These are phyloP conservation scores for human DNA, from an alignment of 2,113 vertebrate genomes.

Conservation along the genomic window GRCh38 chr20:37992501-37993000, in stretches of 20 bases:
- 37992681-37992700: background rate
- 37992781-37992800: background rate
- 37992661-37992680: background rate
- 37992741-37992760: background rate
- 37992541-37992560: too few species aligned
- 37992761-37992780: conserved; percentile 49
- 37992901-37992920: conserved; percentile 40
- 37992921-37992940: background rate
- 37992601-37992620: background rate
- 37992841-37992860: conserved; percentile 39
- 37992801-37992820: conserved; percentile 53
- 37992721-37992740: background rate
- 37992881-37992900: conserved; percentile 24
- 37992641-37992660: background rate
- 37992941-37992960: background rate
- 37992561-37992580: background rate
- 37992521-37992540: too few species aligned
- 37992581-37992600: background rate
- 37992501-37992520: too few species aligned
- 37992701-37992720: background rate
- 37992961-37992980: background rate
- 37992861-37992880: background rate
- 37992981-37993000: background rate
- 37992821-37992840: background rate
- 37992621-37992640: background rate